Evolutionary conservation across 2,113 vertebrate species (phyloP).

Genomic region (Pionites leucogaster): DNA sequence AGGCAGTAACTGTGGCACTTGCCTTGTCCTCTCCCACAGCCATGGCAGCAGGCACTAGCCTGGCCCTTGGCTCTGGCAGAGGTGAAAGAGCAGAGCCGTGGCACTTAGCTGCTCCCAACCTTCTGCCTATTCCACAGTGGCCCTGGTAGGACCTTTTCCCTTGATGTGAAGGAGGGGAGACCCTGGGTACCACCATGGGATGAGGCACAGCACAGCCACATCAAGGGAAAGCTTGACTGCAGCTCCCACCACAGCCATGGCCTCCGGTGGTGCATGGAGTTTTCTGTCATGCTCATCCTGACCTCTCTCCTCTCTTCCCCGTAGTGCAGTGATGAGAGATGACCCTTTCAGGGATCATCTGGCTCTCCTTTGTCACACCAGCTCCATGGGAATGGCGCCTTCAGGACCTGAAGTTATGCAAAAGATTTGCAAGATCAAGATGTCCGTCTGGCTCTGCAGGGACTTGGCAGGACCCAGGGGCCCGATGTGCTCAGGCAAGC

Average conservation of each 20-base stretch:
- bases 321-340: background rate
- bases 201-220: background rate
- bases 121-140: background rate
- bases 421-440: background rate
- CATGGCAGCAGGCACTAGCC: background rate
- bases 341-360: rapidly evolving
- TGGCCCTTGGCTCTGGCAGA: background rate
- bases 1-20: rapidly evolving
- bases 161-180: background rate
- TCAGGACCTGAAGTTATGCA: background rate
- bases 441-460: rapidly evolving
- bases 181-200: background rate
- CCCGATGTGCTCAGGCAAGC: background rate
- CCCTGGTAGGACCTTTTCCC: background rate
- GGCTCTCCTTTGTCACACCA: background rate
- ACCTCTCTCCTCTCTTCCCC: background rate
- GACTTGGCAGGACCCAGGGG: background rate
- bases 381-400: background rate
- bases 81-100: background rate
- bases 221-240: background rate
- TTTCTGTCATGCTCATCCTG: background rate
- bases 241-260: background rate
- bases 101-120: background rate
- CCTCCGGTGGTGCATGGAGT: background rate
- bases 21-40: background rate